Evolutionary conservation across 2,888 invertebrate species (phyloP).

Genomic region (Cristatella mucedo): DNA sequence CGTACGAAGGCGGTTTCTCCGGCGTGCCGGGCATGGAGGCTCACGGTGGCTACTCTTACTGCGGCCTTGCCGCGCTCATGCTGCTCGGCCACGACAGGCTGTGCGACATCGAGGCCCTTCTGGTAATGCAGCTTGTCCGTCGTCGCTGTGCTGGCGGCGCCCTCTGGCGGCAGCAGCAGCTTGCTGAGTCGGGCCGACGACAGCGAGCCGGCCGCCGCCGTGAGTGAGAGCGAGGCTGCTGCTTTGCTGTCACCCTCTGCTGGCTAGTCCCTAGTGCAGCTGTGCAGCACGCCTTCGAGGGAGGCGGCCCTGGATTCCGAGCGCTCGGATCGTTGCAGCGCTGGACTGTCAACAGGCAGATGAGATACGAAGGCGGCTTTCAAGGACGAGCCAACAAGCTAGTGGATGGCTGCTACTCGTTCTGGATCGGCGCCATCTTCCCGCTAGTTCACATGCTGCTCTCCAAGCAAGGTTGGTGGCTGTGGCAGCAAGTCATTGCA

Average conservation of each 20-base stretch:
- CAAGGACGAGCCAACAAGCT: constrained; percentile 87
- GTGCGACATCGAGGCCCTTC: constrained; percentile 57
- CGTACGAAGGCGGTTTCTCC: constrained; percentile 95
- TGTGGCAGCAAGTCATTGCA: constrained; percentile 4
- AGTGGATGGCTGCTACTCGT: constrained; percentile 95
- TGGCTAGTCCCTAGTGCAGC: too few relatives aligned
- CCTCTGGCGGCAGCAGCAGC: too few relatives aligned
- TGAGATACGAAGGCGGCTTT: constrained; percentile 87
- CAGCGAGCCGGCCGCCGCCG: too few relatives aligned
- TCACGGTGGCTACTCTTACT: constrained; percentile 98
- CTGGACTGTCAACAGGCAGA: constrained; percentile 80
- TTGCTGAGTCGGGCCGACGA: too few relatives aligned
- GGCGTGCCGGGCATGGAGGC: constrained; percentile 88
- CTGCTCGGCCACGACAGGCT: constrained; percentile 59
- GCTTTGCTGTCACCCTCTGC: too few relatives aligned
- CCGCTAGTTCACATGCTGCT: constrained; percentile 55
- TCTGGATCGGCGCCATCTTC: constrained; percentile 91
- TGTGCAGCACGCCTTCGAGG: too few relatives aligned
- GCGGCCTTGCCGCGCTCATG: constrained; percentile 75
- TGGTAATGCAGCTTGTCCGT: too few relatives aligned
- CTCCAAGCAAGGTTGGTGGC: constrained; percentile 6
- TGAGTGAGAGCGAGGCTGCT: too few relatives aligned
- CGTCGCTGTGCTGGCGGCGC: constrained; percentile 4
- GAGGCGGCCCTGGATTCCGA: too few relatives aligned
- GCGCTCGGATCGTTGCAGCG: constrained; percentile 41